Evolutionary conservation across 1,140 invertebrate species (phyloP).

Genomic region (Zophobas atratus): DNA sequence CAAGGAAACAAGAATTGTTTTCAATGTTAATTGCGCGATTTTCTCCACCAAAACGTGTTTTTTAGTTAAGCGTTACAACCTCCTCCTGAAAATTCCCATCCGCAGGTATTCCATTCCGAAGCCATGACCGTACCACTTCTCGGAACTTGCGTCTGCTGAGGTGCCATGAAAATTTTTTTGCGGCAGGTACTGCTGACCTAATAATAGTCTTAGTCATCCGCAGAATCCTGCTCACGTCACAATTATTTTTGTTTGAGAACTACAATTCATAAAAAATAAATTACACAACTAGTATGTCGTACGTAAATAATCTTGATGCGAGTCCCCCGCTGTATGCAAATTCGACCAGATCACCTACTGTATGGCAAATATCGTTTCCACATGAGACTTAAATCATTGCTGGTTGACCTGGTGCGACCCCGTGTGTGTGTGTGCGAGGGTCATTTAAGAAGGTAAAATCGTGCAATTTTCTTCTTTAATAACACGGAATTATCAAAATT

Average conservation of each 20-base stretch:
- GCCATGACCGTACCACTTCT: background rate
- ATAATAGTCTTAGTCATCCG: constrained; percentile 18
- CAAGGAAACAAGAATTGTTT: constrained; percentile 1
- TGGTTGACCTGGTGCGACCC: constrained; percentile 27
- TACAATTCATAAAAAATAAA: background rate
- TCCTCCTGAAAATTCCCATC: constrained; percentile 5
- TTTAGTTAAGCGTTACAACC: background rate
- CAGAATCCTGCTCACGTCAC: constrained; percentile 39
- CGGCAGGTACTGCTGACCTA: constrained; percentile 31
- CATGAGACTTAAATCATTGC: constrained; percentile 22
- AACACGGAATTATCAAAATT: constrained; percentile 40
- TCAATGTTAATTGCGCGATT: background rate
- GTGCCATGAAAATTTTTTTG: constrained; percentile 14
- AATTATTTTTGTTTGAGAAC: constrained; percentile 18
- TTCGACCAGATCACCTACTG: constrained; percentile 16
- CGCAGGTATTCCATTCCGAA: background rate
- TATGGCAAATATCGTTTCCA: constrained; percentile 27
- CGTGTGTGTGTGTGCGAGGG: constrained; percentile 19
- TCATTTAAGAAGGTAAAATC: constrained; percentile 36
- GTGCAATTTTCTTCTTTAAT: constrained; percentile 40
- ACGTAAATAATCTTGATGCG: no score
- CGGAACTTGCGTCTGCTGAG: background rate
- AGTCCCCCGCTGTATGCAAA: background rate
- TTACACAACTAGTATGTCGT: background rate
- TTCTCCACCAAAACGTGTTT: background rate